These are phyloP conservation scores for Pygmarrhopalites habei DNA, from an alignment of 1,140 invertebrate species.

Conservation along the genomic window DNA sequence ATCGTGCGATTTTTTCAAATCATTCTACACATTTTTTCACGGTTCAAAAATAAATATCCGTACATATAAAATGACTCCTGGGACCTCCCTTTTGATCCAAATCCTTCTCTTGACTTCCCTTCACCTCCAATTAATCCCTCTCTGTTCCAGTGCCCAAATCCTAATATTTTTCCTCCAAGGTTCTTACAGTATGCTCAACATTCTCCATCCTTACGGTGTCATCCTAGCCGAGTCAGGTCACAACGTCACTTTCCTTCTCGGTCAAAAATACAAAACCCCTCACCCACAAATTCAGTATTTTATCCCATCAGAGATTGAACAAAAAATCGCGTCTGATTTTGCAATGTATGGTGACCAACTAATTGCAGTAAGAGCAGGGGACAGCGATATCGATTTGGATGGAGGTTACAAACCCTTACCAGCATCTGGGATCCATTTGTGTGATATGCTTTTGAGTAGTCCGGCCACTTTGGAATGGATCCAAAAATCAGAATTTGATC, in stretches of 20 bases:
- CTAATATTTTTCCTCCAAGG: background rate
- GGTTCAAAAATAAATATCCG: too few relatives aligned
- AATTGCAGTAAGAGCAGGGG: background rate
- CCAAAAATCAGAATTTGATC: slow-evolving; percentile 48
- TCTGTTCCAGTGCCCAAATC: background rate
- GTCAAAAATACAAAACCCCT: background rate
- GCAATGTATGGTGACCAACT: background rate
- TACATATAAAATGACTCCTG: too few relatives aligned
- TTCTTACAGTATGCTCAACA: background rate
- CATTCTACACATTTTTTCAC: too few relatives aligned
- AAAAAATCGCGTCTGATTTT: background rate
- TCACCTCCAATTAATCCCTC: too few relatives aligned
- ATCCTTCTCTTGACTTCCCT: too few relatives aligned
- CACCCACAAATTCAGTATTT: background rate
- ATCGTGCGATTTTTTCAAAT: too few relatives aligned
- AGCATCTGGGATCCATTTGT: background rate
- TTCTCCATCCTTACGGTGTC: background rate
- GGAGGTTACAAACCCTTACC: background rate
- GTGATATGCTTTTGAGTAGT: slow-evolving; percentile 6
- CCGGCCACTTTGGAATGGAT: slow-evolving; percentile 1
- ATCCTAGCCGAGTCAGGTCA: background rate
- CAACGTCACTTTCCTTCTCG: background rate
- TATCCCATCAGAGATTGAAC: background rate
- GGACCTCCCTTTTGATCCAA: too few relatives aligned
- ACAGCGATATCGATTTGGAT: background rate